phyloP scores from a whole-genome alignment of 1,140 invertebrate genomes.

The Atta cephalotes region DNA sequence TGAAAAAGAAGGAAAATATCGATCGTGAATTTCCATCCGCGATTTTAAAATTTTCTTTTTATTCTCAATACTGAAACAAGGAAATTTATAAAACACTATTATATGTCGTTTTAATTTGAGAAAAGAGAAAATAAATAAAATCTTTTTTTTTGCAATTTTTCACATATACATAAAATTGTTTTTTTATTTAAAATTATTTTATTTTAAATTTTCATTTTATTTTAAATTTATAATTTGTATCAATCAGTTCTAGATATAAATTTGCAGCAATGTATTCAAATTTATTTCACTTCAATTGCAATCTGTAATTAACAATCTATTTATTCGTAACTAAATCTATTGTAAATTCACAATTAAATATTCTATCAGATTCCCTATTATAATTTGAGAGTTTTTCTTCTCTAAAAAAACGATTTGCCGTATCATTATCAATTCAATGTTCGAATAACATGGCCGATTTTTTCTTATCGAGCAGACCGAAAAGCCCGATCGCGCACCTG shows the following conservation, averaged over 20 bases:
- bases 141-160: neutral
- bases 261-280: neutral
- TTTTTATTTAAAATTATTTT: no score
- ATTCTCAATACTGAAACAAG: neutral
- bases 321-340: neutral
- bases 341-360: neutral
- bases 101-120: no score
- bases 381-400: neutral
- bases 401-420: neutral
- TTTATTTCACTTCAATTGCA: neutral
- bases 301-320: neutral
- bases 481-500: slow-evolving; percentile 45
- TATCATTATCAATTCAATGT: neutral
- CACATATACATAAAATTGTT: no score
- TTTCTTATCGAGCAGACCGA: slow-evolving; percentile 1
- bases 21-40: neutral
- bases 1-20: slow-evolving; percentile 83
- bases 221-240: no score
- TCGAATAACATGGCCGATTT: slow-evolving; percentile 11
- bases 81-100: neutral
- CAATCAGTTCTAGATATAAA: neutral
- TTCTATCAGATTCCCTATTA: neutral
- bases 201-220: no score
- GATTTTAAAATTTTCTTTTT: neutral
- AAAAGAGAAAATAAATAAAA: neutral